Evolutionary conservation across 2,113 vertebrate genomes (phyloP).

Genomic region (Ptyas mucosa): DNA sequence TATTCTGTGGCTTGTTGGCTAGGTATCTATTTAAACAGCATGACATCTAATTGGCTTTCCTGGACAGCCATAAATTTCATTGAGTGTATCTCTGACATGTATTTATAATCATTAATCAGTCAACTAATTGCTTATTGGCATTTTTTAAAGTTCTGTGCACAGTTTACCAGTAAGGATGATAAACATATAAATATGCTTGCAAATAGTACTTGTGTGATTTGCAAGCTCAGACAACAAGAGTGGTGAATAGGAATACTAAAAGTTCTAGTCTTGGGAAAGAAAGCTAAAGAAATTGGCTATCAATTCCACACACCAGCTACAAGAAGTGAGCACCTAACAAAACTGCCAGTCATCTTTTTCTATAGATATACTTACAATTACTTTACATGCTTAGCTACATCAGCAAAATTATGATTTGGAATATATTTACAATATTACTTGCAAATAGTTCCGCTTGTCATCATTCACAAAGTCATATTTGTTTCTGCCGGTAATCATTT

Average conservation of each 20-base stretch:
- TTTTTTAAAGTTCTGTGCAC: conserved; percentile 43
- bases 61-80: conserved; percentile 46
- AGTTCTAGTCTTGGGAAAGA: neutral
- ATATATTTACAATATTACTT: neutral
- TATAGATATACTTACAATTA: neutral
- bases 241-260: neutral
- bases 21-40: conserved; percentile 37
- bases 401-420: neutral
- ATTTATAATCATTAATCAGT: conserved; percentile 61
- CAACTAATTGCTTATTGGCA: conserved; percentile 56
- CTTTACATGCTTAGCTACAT: neutral
- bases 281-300: neutral
- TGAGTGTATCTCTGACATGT: conserved; percentile 43
- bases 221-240: neutral
- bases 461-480: neutral
- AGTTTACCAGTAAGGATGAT: conserved; percentile 32
- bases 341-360: too few relatives aligned
- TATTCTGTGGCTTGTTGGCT: conserved; percentile 42
- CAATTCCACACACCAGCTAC: neutral
- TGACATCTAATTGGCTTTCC: conserved; percentile 51
- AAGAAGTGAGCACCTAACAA: neutral
- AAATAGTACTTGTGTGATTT: neutral
- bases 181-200: conserved; percentile 14
- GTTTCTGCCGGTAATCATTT: neutral
- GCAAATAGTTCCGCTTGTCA: neutral